A percentile compares a stretch with the other conserved stretches of the same genome.
phyloP scores from a whole-genome alignment of 2,797 vertebrate species.

The Syncerus caffer region DNA sequence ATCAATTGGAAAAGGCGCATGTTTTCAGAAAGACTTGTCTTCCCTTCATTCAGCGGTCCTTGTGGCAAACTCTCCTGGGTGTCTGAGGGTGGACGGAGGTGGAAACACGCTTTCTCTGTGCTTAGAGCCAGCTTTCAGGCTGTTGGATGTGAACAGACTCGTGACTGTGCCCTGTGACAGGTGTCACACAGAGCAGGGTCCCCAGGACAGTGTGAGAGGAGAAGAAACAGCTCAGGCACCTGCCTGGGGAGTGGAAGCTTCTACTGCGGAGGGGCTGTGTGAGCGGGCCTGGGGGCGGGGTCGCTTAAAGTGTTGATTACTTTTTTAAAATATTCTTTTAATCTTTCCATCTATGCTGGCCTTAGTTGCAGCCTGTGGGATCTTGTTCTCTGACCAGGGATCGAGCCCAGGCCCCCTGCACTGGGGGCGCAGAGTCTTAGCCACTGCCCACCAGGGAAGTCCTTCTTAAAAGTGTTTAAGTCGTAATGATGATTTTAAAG shows the following conservation, averaged over 20 bases:
- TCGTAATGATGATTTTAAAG: not conserved
- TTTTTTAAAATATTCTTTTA: not conserved
- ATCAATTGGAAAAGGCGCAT: not conserved
- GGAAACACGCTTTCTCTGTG: not conserved
- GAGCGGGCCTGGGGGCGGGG: not conserved
- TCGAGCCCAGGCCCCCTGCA: not conserved
- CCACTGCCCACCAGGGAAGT: not conserved
- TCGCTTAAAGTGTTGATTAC: not conserved
- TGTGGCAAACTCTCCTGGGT: not conserved
- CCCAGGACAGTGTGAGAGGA: fast-evolving
- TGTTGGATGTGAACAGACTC: not conserved
- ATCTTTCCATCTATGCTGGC: not conserved
- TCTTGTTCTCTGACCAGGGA: not conserved
- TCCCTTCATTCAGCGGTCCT: not conserved
- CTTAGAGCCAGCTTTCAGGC: not conserved
- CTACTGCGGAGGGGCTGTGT: not conserved
- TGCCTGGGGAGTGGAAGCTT: not conserved
- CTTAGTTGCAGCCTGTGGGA: not conserved
- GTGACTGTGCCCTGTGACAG: not conserved
- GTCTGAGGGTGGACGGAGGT: not conserved
- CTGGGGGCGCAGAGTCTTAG: not conserved
- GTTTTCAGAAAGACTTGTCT: not conserved
- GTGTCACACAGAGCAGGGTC: not conserved
- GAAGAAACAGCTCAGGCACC: not conserved
- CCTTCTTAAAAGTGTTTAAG: not conserved